Evolutionary conservation across 2,113 vertebrate species (phyloP), one percentile per base, ranked within the genome.

Genomic region (Chlorodrepanis virens): DNA sequence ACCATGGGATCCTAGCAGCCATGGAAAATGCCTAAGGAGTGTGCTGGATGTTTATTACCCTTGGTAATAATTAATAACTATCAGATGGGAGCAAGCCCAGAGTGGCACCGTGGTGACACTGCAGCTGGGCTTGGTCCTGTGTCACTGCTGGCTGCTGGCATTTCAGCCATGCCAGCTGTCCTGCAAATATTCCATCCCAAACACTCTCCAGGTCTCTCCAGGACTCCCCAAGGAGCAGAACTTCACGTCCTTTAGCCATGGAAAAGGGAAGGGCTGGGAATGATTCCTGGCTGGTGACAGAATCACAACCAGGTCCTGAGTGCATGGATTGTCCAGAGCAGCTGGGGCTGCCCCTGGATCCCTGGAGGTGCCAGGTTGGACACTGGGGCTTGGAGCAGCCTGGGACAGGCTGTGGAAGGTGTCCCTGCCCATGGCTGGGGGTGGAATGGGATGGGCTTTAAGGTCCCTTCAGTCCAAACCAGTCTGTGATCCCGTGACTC

Each of bases 291-390:
- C 6, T 14, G 4, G 12, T 3, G 37, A 17, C 33, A 64, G 64
- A 45, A 61, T 6, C 54, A 20, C 13, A 78, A 22, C 0, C 35
- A 40, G 4, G 5, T 56, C 29, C 52, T 10, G 20, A 14, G 21
- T 6, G 25, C 8, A 2, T 0, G 3, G 13, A 6, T 7, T 44
- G 27, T 5, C 54, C 72, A 39, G 27, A 23, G 45, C 29, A 60
- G 47, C 85, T 72, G 35, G 1, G 75, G 49, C 42, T 88, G 67
- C 14, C 6, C 35, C 65, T 60, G 57, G 35, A 49, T 56, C 85
- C 68, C 50, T 72, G 31, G 31, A 35, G 35, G 35, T 35, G 35
- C 11, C 61, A 60, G 33, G 40, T 0, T 54, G n/a, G 47, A 47
- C 2, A 1, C 0, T 35, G n/a, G 33, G 39, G n/a, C 6, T 61